Evolutionary conservation across 2,113 vertebrate genomes (phyloP).

Genomic region (Mormyrus iriodes): DNA sequence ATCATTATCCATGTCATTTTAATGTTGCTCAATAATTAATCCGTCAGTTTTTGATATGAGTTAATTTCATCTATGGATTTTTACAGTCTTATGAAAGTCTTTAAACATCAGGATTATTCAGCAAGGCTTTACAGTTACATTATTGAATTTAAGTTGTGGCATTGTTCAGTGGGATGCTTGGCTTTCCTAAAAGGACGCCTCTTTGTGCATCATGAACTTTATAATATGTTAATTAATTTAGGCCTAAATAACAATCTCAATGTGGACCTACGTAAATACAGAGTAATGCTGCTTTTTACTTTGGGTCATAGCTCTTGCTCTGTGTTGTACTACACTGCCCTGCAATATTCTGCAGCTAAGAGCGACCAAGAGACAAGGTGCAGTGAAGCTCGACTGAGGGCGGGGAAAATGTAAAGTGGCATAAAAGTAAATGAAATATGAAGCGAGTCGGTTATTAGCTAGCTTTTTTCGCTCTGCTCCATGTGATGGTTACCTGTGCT

Average conservation of each 20-base stretch:
- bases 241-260: not conserved
- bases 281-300: not conserved
- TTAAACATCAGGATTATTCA: not conserved
- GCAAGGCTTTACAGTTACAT: not conserved
- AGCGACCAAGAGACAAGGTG: not conserved
- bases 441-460: not conserved
- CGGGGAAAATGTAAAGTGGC: not conserved
- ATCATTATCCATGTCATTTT: not conserved
- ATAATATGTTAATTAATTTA: not conserved
- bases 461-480: not conserved
- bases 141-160: not conserved
- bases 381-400: not conserved
- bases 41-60: not conserved
- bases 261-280: not conserved
- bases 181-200: not conserved
- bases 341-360: not conserved
- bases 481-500: not conserved
- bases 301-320: not conserved
- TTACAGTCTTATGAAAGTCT: not conserved
- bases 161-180: not conserved
- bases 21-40: not conserved
- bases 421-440: not conserved
- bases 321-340: not conserved
- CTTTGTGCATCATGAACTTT: not conserved
- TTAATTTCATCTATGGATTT: not conserved